Conservation (phyloP, 2,888 invertebrate species). For the Nemotelus nigrinus region DNA sequence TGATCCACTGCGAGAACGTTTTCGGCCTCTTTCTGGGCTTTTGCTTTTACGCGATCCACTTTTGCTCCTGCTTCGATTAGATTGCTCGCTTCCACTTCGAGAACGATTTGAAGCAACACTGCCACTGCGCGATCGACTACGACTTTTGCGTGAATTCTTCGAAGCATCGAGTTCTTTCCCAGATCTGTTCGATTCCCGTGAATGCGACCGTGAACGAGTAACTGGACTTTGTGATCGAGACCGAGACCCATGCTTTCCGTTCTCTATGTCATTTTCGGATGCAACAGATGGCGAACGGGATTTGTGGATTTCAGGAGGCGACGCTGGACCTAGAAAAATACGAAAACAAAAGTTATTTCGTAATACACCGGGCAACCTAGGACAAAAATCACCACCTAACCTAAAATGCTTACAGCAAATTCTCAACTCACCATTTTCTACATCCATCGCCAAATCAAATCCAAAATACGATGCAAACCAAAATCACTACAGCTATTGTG, state of each 20-base stretch:
- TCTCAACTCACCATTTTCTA: constrained; percentile 29
- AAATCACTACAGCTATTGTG: too few species aligned
- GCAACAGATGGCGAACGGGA: constrained; percentile 47
- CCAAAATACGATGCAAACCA: not conserved
- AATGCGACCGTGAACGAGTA: constrained; percentile 52
- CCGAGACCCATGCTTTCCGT: constrained; percentile 31
- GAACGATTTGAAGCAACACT: constrained; percentile 13
- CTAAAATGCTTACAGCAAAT: not conserved
- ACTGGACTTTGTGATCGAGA: constrained; percentile 41
- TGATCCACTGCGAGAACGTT: constrained; percentile 52
- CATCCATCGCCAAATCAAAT: constrained; percentile 23
- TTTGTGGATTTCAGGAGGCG: constrained; percentile 8
- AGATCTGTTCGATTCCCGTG: constrained; percentile 21
- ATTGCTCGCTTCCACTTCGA: constrained; percentile 44
- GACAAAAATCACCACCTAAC: constrained; percentile 4
- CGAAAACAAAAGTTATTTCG: not conserved
- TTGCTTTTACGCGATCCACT: constrained; percentile 53
- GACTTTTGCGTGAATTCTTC: constrained; percentile 34
- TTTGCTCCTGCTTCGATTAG: constrained; percentile 52
- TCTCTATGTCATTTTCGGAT: constrained; percentile 42
- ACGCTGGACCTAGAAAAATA: not conserved
- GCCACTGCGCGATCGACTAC: constrained; percentile 34
- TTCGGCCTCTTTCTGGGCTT: constrained; percentile 52
- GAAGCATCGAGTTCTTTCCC: not conserved
- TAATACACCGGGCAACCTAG: not conserved